A percentile compares a stretch with the other conserved stretches of the same genome.
phyloP scores from a whole-genome alignment of 2,113 vertebrate genomes.

The Pogonocichla stellata region DNA sequence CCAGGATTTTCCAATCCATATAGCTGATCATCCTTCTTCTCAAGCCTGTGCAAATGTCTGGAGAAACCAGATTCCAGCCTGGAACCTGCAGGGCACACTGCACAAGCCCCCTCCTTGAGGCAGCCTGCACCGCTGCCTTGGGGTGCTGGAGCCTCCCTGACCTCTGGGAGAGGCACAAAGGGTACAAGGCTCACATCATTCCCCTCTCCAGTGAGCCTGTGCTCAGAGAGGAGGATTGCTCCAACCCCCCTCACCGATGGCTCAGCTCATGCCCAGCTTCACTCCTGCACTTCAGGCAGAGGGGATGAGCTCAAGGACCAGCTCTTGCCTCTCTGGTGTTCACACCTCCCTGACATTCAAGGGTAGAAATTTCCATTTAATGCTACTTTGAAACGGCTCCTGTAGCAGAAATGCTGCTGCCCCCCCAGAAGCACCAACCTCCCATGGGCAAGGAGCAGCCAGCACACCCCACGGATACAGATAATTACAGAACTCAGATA shows the following conservation, averaged over 20 bases:
- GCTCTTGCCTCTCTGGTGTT: not conserved
- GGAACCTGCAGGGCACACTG: not conserved
- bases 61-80: not conserved
- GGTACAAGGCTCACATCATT: not conserved
- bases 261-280: not conserved
- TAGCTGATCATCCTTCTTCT: not conserved
- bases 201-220: not conserved
- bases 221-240: not conserved
- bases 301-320: not conserved
- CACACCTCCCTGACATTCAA: not conserved
- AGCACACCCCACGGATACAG: accelerated
- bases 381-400: not conserved
- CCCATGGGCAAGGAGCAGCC: accelerated
- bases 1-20: not conserved
- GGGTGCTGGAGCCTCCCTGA: not conserved
- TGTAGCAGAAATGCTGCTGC: not conserved
- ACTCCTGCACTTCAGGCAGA: not conserved
- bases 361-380: not conserved
- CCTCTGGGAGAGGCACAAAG: not conserved
- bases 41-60: not conserved
- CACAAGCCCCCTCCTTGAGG: not conserved
- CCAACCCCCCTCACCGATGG: accelerated
- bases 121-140: not conserved
- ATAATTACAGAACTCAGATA: no score
- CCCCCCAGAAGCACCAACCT: not conserved